These are phyloP conservation scores for Sesamia nonagrioides DNA, from an alignment of 1,140 invertebrate species.

Conservation along the genomic window DNA sequence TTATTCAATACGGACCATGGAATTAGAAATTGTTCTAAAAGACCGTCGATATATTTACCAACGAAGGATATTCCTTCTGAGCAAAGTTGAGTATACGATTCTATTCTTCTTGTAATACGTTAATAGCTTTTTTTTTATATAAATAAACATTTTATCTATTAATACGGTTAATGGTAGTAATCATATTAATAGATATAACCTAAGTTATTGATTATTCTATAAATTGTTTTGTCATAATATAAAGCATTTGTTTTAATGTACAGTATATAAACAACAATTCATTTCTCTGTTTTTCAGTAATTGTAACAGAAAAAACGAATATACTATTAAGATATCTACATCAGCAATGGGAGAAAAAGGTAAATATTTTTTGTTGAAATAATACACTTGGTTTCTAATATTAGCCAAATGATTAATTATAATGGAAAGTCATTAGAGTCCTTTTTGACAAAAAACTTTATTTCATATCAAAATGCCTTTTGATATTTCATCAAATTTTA, in stretches of 20 bases:
- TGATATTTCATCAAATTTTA: too few species aligned
- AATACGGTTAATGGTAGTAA: too few species aligned
- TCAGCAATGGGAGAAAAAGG: conserved; percentile 98
- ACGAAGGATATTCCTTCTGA: conserved; percentile 96
- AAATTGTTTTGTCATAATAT: background rate
- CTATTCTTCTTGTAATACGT: conserved; percentile 45
- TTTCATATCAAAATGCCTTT: too few species aligned
- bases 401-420: too few species aligned
- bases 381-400: too few species aligned
- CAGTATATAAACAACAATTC: conserved; percentile 8
- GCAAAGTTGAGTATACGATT: conserved; percentile 90
- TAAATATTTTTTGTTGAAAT: conserved; percentile 65
- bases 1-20: conserved; percentile 95
- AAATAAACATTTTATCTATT: too few species aligned
- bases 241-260: background rate
- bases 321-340: conserved; percentile 97
- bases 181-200: conserved; percentile 13
- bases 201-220: conserved; percentile 1
- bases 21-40: conserved; percentile 94
- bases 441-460: too few species aligned
- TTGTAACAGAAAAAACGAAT: conserved; percentile 98
- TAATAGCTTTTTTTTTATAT: background rate
- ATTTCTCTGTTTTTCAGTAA: conserved; percentile 90
- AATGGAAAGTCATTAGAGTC: too few species aligned
- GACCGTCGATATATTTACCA: conserved; percentile 95